These are phyloP conservation scores for Camponotus pennsylvanicus DNA, from an alignment of 1,140 invertebrate species.

Conservation along the genomic window DNA sequence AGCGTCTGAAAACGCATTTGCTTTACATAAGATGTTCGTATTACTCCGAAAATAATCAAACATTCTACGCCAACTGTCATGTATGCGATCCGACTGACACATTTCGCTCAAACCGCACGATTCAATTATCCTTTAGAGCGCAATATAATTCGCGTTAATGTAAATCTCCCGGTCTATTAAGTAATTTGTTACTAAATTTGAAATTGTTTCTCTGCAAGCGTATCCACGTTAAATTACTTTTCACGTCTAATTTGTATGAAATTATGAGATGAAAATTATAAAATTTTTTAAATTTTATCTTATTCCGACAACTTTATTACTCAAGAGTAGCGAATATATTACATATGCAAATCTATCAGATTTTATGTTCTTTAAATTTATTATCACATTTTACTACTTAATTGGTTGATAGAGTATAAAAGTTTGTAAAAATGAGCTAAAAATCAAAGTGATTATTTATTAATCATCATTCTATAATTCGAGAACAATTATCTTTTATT, in stretches of 20 bases:
- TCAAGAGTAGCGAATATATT: neutral
- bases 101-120: neutral
- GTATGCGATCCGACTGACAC: neutral
- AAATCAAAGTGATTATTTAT: slow-evolving; percentile 9
- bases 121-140: slow-evolving; percentile 13
- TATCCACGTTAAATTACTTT: neutral
- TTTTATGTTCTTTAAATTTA: neutral
- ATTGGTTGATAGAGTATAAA: neutral
- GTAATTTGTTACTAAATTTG: slow-evolving; percentile 36
- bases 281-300: neutral
- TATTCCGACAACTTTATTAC: neutral
- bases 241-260: neutral
- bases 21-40: slow-evolving; percentile 37
- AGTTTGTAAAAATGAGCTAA: neutral
- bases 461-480: neutral
- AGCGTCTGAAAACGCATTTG: slow-evolving; percentile 42
- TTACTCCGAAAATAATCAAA: slow-evolving; percentile 52
- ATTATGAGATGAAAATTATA: neutral
- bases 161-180: neutral
- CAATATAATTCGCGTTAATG: slow-evolving; percentile 19
- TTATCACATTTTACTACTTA: neutral
- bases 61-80: neutral
- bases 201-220: neutral
- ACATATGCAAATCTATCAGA: neutral
- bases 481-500: neutral